A percentile compares a stretch with the other conserved stretches of the same genome.
Evolutionary conservation across 2,888 invertebrate species (phyloP).

Genomic region (Carterocephalus palaemon): DNA sequence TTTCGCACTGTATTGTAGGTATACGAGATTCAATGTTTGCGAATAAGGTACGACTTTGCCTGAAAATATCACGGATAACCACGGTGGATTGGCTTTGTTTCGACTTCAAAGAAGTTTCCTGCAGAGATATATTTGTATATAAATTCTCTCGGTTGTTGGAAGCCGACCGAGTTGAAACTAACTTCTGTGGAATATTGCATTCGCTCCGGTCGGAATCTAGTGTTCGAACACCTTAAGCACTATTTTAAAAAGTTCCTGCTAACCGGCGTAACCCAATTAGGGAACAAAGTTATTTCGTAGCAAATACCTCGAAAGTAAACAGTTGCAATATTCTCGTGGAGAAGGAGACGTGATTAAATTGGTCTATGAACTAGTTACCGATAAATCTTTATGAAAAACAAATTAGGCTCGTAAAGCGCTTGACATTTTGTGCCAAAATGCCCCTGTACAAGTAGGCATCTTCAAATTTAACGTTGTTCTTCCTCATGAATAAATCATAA

Average conservation of each 20-base stretch:
- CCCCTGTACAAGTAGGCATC: slow-evolving; percentile 60
- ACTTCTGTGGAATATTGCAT: slow-evolving; percentile 44
- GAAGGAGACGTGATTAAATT: slow-evolving; percentile 11
- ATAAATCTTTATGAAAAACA: slow-evolving; percentile 54
- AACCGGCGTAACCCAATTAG: slow-evolving; percentile 13
- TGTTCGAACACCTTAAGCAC: slow-evolving; percentile 19
- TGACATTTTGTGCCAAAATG: slow-evolving; percentile 60
- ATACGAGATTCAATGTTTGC: slow-evolving; percentile 74
- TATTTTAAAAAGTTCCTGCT: slow-evolving; percentile 13
- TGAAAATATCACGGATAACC: slow-evolving; percentile 76
- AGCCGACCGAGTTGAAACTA: slow-evolving; percentile 38
- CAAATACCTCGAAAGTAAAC: background rate
- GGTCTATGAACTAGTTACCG: slow-evolving; percentile 35
- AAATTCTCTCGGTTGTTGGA: slow-evolving; percentile 50
- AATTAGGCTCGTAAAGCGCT: slow-evolving; percentile 65
- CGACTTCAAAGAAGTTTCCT: slow-evolving; percentile 76
- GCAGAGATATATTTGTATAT: slow-evolving; percentile 67
- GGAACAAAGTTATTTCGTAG: background rate
- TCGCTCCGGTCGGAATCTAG: slow-evolving; percentile 34
- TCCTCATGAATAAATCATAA: slow-evolving; percentile 78
- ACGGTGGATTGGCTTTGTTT: slow-evolving; percentile 75
- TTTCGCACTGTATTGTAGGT: slow-evolving; percentile 79
- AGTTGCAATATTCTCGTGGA: background rate
- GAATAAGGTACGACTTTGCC: slow-evolving; percentile 73
- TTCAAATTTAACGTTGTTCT: slow-evolving; percentile 70